Percentiles rank a stretch among this genome's conserved stretches.
phyloP scores from a whole-genome alignment of 2,113 vertebrate species.

The Leucopsar rothschildi region DNA sequence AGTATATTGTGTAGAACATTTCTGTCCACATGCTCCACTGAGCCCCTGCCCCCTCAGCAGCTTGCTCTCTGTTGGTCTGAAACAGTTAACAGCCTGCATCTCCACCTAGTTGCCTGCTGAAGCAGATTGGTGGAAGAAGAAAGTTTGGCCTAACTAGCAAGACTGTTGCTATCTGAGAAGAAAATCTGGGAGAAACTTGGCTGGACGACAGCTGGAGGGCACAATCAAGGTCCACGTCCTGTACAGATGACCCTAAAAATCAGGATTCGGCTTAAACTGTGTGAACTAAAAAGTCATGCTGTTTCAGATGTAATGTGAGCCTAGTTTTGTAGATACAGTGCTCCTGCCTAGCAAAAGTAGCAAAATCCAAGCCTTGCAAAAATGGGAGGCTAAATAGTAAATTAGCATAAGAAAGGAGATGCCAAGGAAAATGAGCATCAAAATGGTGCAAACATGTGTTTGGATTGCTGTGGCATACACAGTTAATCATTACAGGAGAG shows the following conservation, averaged over 20 bases:
- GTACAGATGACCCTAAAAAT: not conserved
- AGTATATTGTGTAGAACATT: not conserved
- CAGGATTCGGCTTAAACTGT: not conserved
- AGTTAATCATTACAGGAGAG: not conserved
- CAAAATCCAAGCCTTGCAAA: not conserved
- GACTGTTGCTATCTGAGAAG: not conserved
- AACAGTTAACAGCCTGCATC: not conserved
- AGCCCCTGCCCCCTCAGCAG: not conserved
- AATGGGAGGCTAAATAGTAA: not conserved
- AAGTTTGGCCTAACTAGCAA: rapidly evolving
- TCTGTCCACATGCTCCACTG: rapidly evolving
- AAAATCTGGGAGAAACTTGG: not conserved
- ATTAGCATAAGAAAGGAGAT: not conserved
- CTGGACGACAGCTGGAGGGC: not conserved
- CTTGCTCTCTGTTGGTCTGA: not conserved
- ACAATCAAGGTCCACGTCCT: not conserved
- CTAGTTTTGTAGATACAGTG: not conserved
- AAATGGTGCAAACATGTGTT: not conserved
- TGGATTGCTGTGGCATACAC: not conserved
- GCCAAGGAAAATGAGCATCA: not conserved
- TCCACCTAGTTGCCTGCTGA: not conserved
- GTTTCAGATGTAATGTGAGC: not conserved
- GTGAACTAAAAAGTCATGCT: not conserved
- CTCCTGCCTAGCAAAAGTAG: not conserved
- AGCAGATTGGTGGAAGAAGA: not conserved